Conservation (phyloP, 2,888 invertebrate species). For the Oxytorus armatus region DNA sequence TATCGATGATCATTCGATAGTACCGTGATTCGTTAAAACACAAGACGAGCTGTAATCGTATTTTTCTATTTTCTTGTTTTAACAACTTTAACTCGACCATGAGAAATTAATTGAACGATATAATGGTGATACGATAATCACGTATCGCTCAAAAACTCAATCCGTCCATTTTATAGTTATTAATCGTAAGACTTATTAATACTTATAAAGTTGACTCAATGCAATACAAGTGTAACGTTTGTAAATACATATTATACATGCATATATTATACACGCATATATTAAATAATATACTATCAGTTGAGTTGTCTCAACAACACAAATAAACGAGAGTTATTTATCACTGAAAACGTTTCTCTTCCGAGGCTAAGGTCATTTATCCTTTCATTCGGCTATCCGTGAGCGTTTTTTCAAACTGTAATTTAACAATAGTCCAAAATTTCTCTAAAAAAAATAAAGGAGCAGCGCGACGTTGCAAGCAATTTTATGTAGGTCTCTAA, state of each 20-base stretch:
- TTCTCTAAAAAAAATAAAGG: too few species aligned
- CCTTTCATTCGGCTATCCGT: not conserved
- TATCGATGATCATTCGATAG: constrained; percentile 4
- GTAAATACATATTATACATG: constrained; percentile 58
- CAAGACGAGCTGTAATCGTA: constrained; percentile 5
- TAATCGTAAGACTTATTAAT: constrained; percentile 47
- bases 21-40: not conserved
- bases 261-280: constrained; percentile 32
- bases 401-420: not conserved
- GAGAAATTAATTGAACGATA: not conserved
- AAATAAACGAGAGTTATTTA: constrained; percentile 65
- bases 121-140: constrained; percentile 7
- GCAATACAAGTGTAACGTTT: constrained; percentile 65
- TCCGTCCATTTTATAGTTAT: constrained; percentile 58
- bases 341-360: constrained; percentile 37
- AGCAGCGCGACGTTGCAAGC: too few species aligned
- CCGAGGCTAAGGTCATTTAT: not conserved
- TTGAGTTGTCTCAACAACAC: constrained; percentile 54
- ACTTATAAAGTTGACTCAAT: constrained; percentile 48
- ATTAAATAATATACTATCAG: constrained; percentile 53
- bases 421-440: not conserved
- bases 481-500: not conserved
- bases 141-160: constrained; percentile 44
- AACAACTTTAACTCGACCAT: not conserved
- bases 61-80: not conserved